A percentile compares a stretch with the other conserved stretches of the same genome.
phyloP scores from a whole-genome alignment of 2,113 vertebrate species.

The Pteronura brasiliensis region DNA sequence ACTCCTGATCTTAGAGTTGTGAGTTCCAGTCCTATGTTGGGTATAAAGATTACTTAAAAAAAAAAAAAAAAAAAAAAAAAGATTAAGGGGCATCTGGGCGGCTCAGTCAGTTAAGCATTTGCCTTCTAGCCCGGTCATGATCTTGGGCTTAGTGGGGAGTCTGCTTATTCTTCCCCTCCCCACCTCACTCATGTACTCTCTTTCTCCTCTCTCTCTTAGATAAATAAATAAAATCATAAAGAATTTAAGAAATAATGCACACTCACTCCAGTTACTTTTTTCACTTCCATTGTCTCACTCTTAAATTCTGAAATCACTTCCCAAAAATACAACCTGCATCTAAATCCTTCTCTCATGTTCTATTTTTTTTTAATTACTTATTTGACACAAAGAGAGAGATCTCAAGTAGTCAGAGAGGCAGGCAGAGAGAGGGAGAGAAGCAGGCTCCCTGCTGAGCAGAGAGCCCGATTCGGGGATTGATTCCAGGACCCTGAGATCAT shows the following conservation, averaged over 20 bases:
- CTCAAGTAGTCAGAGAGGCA: too few species aligned
- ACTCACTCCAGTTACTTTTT: background rate
- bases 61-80: background rate
- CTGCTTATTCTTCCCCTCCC: background rate
- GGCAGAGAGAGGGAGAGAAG: too few species aligned
- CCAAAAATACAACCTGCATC: background rate
- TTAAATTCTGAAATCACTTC: background rate
- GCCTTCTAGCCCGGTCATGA: background rate
- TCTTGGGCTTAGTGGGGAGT: background rate
- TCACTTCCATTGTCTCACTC: background rate
- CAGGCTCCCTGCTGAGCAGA: too few species aligned
- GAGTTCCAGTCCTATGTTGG: background rate
- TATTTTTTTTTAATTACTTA: background rate
- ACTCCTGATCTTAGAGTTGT: background rate
- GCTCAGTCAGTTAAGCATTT: background rate
- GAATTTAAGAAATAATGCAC: background rate
- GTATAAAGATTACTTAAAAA: background rate
- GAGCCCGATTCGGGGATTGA: fast-evolving
- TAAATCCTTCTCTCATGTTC: background rate
- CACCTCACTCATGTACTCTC: too few species aligned
- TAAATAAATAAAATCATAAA: background rate
- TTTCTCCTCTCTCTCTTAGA: background rate
- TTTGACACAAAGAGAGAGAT: too few species aligned
- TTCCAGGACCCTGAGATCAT: too few species aligned
- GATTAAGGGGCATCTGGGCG: background rate